Conservation (phyloP, 2,797 vertebrate species). For the Siniperca undulata region DNA sequence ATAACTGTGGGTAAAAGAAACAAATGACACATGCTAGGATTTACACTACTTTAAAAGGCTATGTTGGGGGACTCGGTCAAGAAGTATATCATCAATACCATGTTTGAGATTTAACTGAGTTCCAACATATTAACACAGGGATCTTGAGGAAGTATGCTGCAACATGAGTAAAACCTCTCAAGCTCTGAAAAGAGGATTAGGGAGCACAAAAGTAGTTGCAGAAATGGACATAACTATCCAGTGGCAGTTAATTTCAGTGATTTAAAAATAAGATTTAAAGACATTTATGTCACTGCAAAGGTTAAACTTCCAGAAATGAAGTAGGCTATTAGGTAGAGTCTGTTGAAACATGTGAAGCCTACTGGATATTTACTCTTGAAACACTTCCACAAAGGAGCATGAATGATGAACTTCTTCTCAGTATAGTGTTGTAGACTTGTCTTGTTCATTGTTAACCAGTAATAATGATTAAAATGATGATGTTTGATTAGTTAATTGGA, state of each 20-base stretch:
- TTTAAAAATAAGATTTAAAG: slow-evolving; percentile 34
- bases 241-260: slow-evolving; percentile 18
- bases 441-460: slow-evolving; percentile 15
- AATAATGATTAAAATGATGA: slow-evolving; percentile 26
- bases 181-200: slow-evolving; percentile 32
- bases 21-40: slow-evolving; percentile 76
- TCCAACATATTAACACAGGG: slow-evolving; percentile 43
- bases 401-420: slow-evolving; percentile 11
- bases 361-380: slow-evolving; percentile 35
- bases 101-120: slow-evolving; percentile 38
- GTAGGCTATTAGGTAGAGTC: slow-evolving; percentile 5
- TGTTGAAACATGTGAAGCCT: slow-evolving; percentile 19
- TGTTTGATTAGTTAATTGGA: slow-evolving; percentile 22
- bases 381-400: slow-evolving; percentile 12
- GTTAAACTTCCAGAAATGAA: slow-evolving; percentile 25
- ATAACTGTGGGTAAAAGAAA: slow-evolving; percentile 78
- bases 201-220: slow-evolving; percentile 16
- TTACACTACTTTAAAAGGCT: slow-evolving; percentile 80
- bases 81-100: slow-evolving; percentile 50
- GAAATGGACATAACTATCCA: slow-evolving; percentile 23
- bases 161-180: slow-evolving; percentile 21
- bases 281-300: slow-evolving; percentile 1
- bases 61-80: slow-evolving; percentile 46
- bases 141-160: slow-evolving; percentile 11
- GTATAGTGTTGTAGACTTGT: slow-evolving; percentile 10